Conservation (phyloP, 2,888 invertebrate species). For the Mimumesa dahlbomi region DNA sequence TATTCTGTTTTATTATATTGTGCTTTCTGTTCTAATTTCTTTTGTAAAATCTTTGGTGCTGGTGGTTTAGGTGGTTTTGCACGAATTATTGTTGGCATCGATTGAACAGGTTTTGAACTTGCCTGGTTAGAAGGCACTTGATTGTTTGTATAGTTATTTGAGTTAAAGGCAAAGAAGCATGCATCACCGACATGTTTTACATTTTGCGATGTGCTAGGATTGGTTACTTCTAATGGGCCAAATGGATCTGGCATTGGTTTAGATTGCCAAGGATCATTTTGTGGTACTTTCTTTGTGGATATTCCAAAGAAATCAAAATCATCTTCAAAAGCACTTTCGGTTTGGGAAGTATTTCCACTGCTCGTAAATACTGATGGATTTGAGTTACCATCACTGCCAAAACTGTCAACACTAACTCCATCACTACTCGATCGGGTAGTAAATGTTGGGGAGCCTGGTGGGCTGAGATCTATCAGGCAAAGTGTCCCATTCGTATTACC, state of each 20-base stretch:
- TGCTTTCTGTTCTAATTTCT: slow-evolving; percentile 63
- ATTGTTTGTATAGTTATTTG: slow-evolving; percentile 50
- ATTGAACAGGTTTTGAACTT: slow-evolving; percentile 40
- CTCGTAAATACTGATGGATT: slow-evolving; percentile 82
- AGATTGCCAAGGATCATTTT: slow-evolving; percentile 82
- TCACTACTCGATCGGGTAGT: slow-evolving; percentile 89
- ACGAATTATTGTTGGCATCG: slow-evolving; percentile 89
- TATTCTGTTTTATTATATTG: slow-evolving; percentile 22
- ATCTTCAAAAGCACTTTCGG: slow-evolving; percentile 92
- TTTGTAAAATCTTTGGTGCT: slow-evolving; percentile 80
- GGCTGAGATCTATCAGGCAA: slow-evolving; percentile 87
- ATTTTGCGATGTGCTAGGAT: slow-evolving; percentile 39
- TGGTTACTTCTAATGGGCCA: slow-evolving; percentile 78
- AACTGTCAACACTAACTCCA: slow-evolving; percentile 88
- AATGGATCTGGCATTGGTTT: slow-evolving; percentile 81
- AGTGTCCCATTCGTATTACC: slow-evolving; percentile 67
- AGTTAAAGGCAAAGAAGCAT: slow-evolving; percentile 71
- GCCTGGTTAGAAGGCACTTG: slow-evolving; percentile 49
- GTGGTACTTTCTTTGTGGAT: slow-evolving; percentile 81
- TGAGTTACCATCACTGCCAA: slow-evolving; percentile 87
- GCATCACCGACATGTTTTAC: slow-evolving; percentile 70
- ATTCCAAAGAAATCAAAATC: slow-evolving; percentile 87
- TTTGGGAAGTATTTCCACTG: slow-evolving; percentile 86
- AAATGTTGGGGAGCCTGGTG: slow-evolving; percentile 88
- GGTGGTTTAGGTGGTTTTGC: slow-evolving; percentile 84